phyloP scores from a whole-genome alignment of 2,797 vertebrate species.

The Argya squamiceps region DNA sequence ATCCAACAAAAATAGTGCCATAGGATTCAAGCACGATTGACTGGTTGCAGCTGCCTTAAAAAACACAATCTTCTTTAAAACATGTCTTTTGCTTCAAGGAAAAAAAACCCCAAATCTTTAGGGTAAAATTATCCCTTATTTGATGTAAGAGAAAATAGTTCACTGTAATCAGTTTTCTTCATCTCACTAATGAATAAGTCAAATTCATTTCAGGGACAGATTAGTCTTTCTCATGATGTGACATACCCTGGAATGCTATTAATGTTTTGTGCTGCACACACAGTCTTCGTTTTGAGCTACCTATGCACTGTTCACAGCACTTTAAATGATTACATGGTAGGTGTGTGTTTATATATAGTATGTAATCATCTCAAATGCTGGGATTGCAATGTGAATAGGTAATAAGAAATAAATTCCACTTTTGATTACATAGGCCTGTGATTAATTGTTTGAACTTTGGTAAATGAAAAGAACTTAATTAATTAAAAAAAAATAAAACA shows the following conservation, averaged over 20 bases:
- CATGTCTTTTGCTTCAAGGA: background rate
- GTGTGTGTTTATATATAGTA: constrained; percentile 43
- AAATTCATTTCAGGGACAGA: constrained; percentile 16
- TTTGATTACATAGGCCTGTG: constrained; percentile 45
- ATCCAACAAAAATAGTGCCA: background rate
- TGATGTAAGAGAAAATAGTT: constrained; percentile 37
- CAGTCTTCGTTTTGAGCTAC: background rate
- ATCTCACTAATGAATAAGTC: constrained; percentile 44
- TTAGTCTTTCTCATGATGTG: background rate
- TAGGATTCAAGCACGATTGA: background rate
- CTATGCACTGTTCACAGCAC: background rate
- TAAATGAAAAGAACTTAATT: constrained; percentile 31
- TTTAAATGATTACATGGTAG: constrained; percentile 11
- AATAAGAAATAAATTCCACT: constrained; percentile 47
- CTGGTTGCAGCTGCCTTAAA: background rate
- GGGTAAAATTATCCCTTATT: background rate
- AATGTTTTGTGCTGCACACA: background rate
- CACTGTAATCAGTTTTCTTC: constrained; percentile 47
- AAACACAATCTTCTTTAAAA: background rate
- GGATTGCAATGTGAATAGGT: constrained; percentile 43
- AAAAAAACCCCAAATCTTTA: background rate
- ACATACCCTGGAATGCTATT: background rate
- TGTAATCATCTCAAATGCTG: constrained; percentile 66
- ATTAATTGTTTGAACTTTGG: constrained; percentile 63
- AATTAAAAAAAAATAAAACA: background rate